These are phyloP conservation scores for Pomacea canaliculata DNA, from an alignment of 2,888 invertebrate species.

Conservation along the genomic window DNA sequence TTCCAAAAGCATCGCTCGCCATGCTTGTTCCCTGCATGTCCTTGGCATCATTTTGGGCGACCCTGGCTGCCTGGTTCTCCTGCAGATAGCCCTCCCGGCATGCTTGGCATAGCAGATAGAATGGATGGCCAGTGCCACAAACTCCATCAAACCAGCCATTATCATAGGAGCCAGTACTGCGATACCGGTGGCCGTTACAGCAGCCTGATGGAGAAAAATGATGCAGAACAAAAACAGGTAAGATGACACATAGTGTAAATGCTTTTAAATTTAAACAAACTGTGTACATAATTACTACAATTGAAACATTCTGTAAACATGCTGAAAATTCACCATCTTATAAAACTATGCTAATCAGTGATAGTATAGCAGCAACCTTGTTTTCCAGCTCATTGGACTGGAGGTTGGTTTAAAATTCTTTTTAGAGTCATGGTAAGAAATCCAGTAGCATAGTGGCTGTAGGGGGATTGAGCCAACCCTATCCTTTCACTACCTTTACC, in stretches of 20 bases:
- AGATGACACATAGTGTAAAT: not conserved
- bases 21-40: slow-evolving; percentile 1
- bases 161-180: slow-evolving; percentile 60
- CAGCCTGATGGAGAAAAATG: slow-evolving; percentile 39
- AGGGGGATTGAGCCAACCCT: too few species aligned
- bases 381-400: too few species aligned
- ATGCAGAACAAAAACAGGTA: not conserved
- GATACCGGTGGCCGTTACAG: slow-evolving; percentile 63
- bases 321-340: too few species aligned
- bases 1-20: not conserved
- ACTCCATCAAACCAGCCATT: slow-evolving; percentile 71
- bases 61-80: slow-evolving; percentile 27
- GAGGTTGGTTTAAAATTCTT: too few species aligned
- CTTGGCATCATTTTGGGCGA: slow-evolving; percentile 16
- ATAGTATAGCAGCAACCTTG: not conserved
- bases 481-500: too few species aligned
- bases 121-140: slow-evolving; percentile 73
- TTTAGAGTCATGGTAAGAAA: too few species aligned
- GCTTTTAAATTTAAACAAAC: too few species aligned
- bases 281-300: too few species aligned
- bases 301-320: too few species aligned
- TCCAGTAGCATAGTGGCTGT: too few species aligned
- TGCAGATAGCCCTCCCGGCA: slow-evolving; percentile 72
- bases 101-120: slow-evolving; percentile 73
- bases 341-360: not conserved